These are phyloP conservation scores for Thera obeliscata DNA, from an alignment of 2,888 invertebrate species.

Conservation along the genomic window DNA sequence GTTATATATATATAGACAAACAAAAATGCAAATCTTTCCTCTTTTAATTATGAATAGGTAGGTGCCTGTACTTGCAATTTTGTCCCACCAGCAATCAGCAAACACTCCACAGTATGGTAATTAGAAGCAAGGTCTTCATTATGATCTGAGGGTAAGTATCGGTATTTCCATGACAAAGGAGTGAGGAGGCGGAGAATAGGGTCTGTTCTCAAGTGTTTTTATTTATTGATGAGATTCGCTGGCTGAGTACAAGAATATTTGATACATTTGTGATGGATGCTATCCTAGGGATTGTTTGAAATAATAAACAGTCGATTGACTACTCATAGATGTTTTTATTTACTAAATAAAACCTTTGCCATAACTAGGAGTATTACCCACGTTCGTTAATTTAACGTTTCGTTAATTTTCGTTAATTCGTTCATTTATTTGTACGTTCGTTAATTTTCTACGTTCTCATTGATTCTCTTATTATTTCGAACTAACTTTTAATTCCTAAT, in stretches of 20 bases:
- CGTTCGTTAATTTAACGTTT: no score
- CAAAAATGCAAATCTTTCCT: no score
- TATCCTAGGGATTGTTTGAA: background rate
- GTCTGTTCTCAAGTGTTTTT: conserved; percentile 28
- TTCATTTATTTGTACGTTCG: no score
- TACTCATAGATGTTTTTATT: no score
- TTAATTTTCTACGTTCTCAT: no score
- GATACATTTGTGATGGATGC: conserved; percentile 4
- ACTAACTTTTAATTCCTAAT: no score
- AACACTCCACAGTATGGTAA: conserved; percentile 39
- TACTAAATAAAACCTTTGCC: no score
- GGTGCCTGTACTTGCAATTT: conserved; percentile 5
- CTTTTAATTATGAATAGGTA: background rate
- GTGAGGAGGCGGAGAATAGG: conserved; percentile 40
- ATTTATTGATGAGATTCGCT: conserved; percentile 26
- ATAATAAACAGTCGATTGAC: background rate
- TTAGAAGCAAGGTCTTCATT: conserved; percentile 51
- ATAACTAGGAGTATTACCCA: no score
- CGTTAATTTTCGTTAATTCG: no score
- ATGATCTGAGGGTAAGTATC: conserved; percentile 42
- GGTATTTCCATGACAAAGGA: conserved; percentile 43
- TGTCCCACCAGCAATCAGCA: conserved; percentile 6
- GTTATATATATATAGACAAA: no score
- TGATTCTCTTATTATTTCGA: no score
- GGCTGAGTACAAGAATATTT: conserved; percentile 9